A percentile compares a stretch with the other conserved stretches of the same genome.
These are phyloP conservation scores for Macropis europaea DNA, from an alignment of 2,888 invertebrate genomes.

Conservation along the genomic window DNA sequence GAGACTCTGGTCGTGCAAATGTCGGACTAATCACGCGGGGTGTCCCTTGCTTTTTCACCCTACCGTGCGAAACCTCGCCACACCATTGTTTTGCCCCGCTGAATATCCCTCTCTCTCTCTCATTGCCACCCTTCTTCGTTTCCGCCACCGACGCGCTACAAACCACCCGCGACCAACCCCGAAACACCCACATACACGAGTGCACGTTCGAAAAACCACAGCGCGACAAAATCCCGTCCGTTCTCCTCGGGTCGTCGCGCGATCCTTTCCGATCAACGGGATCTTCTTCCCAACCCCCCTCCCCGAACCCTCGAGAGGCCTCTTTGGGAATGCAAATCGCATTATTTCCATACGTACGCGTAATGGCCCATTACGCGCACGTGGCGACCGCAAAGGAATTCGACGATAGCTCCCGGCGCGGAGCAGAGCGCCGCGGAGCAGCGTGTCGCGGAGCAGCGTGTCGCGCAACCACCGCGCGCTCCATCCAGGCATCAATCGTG, in stretches of 20 bases:
- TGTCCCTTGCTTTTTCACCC: conserved; percentile 49
- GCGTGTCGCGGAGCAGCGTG: not conserved
- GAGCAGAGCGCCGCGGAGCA: not conserved
- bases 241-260: no score
- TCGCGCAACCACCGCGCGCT: not conserved
- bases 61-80: conserved; percentile 37
- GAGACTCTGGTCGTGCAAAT: conserved; percentile 60
- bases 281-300: not conserved
- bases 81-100: conserved; percentile 55
- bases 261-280: not conserved
- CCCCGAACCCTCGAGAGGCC: not conserved
- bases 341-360: conserved; percentile 66
- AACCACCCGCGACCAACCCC: not conserved
- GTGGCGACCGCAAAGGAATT: conserved; percentile 40
- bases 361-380: conserved; percentile 71
- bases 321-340: conserved; percentile 39
- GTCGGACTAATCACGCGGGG: conserved; percentile 70
- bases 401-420: conserved; percentile 9
- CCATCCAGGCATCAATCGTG: no score
- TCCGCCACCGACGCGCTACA: not conserved
- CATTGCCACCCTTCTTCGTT: not conserved
- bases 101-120: no score
- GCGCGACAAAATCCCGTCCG: no score
- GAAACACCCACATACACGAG: not conserved
- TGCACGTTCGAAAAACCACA: no score